A percentile compares a stretch with the other conserved stretches of the same genome.
phyloP scores from a whole-genome alignment of 2,888 invertebrate species.

The Stenotaenia linearis region DNA sequence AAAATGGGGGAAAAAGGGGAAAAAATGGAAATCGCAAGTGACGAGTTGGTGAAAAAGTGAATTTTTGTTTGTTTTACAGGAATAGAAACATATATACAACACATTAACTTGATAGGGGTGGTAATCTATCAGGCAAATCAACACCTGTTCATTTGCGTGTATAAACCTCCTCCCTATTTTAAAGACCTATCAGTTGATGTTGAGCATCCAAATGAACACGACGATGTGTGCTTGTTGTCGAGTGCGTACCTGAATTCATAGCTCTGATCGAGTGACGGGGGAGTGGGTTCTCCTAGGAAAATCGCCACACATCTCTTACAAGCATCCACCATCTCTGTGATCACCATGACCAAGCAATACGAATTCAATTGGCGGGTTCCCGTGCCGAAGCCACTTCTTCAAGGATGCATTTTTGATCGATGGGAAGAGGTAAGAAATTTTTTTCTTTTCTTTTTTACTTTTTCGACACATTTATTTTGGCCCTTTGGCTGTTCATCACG shows the following conservation, averaged over 20 bases:
- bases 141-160: constrained; percentile 19
- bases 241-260: background rate
- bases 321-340: background rate
- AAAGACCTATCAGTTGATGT: constrained; percentile 20
- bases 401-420: constrained; percentile 87
- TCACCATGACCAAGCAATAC: constrained; percentile 90
- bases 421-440: constrained; percentile 73
- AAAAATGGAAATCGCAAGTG: too few species aligned
- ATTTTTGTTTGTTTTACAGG: background rate
- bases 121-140: background rate
- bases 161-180: background rate
- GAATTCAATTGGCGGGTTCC: constrained; percentile 98
- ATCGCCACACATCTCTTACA: background rate
- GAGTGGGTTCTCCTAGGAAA: background rate
- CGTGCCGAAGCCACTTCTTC: constrained; percentile 77
- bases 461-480: background rate
- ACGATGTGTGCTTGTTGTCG: constrained; percentile 2
- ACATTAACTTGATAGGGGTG: background rate
- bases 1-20: too few species aligned
- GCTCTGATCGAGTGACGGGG: background rate
- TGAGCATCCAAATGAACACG: constrained; percentile 12
- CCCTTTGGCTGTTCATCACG: background rate
- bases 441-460: background rate
- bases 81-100: background rate
- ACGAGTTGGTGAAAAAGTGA: too few species aligned